Conservation (phyloP, 1,140 invertebrate species). For the Apis mellifera region DNA sequence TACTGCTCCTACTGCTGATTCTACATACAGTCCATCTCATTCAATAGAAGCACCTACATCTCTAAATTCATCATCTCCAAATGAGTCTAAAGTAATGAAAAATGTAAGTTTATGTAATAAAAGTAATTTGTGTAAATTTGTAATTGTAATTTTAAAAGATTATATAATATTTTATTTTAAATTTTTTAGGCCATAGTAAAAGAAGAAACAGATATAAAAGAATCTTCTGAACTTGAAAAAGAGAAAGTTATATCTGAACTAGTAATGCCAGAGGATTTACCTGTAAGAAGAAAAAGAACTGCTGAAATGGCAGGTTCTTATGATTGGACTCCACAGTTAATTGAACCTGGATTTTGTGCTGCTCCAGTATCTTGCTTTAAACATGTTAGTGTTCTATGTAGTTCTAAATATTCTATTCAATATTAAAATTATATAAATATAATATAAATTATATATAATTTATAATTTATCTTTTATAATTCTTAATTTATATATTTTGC, state of each 20-base stretch:
- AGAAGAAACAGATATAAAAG: conserved; percentile 58
- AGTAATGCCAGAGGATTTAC: conserved; percentile 78
- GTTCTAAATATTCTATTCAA: no score
- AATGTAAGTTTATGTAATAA: conserved; percentile 62
- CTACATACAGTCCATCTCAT: conserved; percentile 78
- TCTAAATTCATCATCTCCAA: conserved; percentile 59
- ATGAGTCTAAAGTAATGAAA: conserved; percentile 60
- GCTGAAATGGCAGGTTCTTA: conserved; percentile 87
- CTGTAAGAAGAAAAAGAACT: conserved; percentile 80
- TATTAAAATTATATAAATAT: conserved; percentile 21
- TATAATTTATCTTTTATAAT: background rate
- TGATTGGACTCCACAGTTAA: conserved; percentile 91
- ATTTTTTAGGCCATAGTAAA: conserved; percentile 53
- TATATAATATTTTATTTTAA: background rate
- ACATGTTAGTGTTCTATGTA: conserved; percentile 86
- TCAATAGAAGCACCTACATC: conserved; percentile 61
- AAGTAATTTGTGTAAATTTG: no score
- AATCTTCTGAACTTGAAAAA: conserved; percentile 56
- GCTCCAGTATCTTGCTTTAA: conserved; percentile 95
- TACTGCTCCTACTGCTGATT: conserved; percentile 74
- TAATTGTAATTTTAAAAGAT: background rate
- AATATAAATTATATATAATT: conserved; percentile 3
- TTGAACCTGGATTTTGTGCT: conserved; percentile 89
- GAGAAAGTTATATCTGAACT: conserved; percentile 71
- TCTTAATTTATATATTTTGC: background rate